phyloP scores from a whole-genome alignment of 2,113 vertebrate species.

The Natator depressus region DNA sequence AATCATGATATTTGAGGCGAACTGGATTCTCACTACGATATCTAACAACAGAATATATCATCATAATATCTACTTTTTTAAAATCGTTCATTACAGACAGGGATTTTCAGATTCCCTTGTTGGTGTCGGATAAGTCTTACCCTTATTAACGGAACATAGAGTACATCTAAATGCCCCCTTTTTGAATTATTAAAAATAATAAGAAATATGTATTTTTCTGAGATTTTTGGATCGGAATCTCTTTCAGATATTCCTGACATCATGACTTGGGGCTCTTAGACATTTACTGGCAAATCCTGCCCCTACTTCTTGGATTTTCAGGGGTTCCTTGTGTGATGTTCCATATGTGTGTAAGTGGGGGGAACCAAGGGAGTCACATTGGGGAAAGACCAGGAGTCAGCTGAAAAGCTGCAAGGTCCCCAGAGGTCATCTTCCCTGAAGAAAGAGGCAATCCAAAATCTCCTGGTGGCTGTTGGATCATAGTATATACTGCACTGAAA shows the following conservation, averaged over 20 bases:
- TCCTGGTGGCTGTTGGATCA: background rate
- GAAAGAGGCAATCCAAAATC: background rate
- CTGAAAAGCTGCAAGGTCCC: background rate
- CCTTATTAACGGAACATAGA: background rate
- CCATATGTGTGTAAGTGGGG: background rate
- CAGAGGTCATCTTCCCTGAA: background rate
- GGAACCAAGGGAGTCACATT: background rate
- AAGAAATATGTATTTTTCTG: background rate
- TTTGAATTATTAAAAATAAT: background rate
- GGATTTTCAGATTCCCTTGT: background rate
- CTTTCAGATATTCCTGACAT: background rate
- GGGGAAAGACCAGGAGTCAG: background rate
- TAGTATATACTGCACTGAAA: background rate
- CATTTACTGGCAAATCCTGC: background rate
- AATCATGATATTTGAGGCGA: too few species aligned
- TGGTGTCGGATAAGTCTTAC: background rate
- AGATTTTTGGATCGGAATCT: background rate
- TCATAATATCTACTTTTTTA: background rate
- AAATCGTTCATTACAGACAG: background rate
- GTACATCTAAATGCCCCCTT: background rate
- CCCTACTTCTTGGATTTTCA: background rate
- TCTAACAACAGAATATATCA: too few species aligned
- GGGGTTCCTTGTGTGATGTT: background rate
- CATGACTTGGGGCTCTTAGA: background rate
- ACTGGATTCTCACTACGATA: too few species aligned